These are phyloP conservation scores for Stomatorhinus walkeri DNA, from an alignment of 2,797 vertebrate genomes.

Conservation along the genomic window DNA sequence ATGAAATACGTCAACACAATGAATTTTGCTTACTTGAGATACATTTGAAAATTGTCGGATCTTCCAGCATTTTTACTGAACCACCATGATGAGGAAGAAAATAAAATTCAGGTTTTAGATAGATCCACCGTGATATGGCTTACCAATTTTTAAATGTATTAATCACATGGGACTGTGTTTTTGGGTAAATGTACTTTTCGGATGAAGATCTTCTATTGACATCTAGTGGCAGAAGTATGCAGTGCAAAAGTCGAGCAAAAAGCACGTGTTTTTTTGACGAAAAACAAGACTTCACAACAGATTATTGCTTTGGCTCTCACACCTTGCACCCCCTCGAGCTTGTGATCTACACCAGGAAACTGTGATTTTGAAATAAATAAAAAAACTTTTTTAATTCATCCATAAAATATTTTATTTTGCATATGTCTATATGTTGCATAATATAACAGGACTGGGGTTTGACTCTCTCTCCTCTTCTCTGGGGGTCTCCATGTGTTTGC, in stretches of 20 bases:
- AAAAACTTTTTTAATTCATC: not conserved
- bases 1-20: not conserved
- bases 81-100: not conserved
- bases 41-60: not conserved
- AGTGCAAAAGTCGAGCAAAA: conserved; percentile 15
- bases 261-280: not conserved
- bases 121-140: not conserved
- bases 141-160: not conserved
- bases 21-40: not conserved
- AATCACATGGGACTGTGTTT: not conserved
- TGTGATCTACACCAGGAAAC: not conserved
- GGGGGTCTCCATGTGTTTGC: not conserved
- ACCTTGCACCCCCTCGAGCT: not conserved
- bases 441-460: not conserved
- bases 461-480: not conserved
- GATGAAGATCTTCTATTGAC: conserved; percentile 28
- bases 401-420: not conserved
- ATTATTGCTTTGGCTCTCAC: not conserved
- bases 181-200: not conserved
- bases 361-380: not conserved
- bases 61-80: not conserved
- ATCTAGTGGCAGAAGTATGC: conserved; percentile 40
- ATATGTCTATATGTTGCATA: not conserved
- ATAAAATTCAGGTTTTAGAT: not conserved
- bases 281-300: not conserved